Evolutionary conservation across 2,113 vertebrate species (phyloP), one percentile per base, ranked within the genome.

Genomic region (Xenus cinereus): DNA sequence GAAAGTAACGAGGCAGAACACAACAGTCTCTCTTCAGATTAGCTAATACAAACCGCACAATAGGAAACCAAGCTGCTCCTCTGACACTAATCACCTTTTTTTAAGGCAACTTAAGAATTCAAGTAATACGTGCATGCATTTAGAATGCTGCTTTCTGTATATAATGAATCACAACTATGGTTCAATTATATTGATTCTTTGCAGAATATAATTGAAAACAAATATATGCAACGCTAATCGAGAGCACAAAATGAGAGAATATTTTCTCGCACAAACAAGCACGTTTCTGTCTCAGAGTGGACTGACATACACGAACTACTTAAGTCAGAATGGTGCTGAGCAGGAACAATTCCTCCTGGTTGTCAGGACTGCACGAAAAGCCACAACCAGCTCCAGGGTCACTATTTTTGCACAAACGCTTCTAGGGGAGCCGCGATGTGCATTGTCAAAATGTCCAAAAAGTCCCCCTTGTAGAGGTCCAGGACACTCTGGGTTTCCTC

Each of bases 381-480:
- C 56, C 5, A 5, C 2, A 6, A 8, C 53, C 63, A 50, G 33
- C 74, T 56, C 48, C 50, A 3, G 24, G 0, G 14, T 94, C 93
- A 93, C 39, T 96, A 94, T 17, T 54, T 88, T 6, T 54, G 79
- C 81, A 91, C 79, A 4, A 95, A 20, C 0, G 64, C 84, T 33
- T 87, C 93, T 1, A 97, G 77, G 4, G 94, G 91, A 69, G 80
- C 87, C 3, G 63, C 0, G 15, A 97, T 54, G 43, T 92, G 69
- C 84, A 43, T 28, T 2, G 93, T 94, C 86, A 95, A 10, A 24
- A 86, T 8, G 77, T 95, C 97, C 82, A 90, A 33, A 48, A 72
- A 79, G 77, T 87, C 94, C 0, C 23, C 60, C 6, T 33, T 48
- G 76, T 6, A 54, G 53, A 93, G 32, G 15, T 51, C 53, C 3